A percentile compares a stretch with the other conserved stretches of the same genome.
These are phyloP conservation scores for Drosophila micromelanica DNA, from an alignment of 1,140 invertebrate genomes.

Conservation along the genomic window DNA sequence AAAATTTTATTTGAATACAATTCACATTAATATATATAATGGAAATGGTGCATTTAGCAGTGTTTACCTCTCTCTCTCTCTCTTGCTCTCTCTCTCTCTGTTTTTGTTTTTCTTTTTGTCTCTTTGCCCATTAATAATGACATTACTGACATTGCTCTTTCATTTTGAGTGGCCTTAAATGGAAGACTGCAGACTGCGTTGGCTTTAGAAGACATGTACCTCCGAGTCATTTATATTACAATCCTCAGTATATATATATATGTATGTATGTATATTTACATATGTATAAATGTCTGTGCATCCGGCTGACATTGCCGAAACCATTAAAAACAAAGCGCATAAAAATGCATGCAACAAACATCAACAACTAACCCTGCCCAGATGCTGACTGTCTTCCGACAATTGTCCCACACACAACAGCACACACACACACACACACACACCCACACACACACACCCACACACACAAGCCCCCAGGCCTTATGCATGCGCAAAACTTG, in stretches of 20 bases:
- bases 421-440: slow-evolving; percentile 8
- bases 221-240: slow-evolving; percentile 16
- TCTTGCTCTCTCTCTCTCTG: too few relatives aligned
- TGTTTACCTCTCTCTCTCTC: background rate
- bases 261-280: background rate
- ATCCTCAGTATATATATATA: background rate
- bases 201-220: slow-evolving; percentile 1
- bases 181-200: background rate
- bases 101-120: slow-evolving; percentile 1
- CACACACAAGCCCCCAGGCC: slow-evolving; percentile 33
- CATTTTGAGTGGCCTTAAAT: slow-evolving; percentile 8
- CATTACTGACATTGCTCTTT: slow-evolving; percentile 21
- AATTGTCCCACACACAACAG: slow-evolving; percentile 35
- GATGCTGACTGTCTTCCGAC: slow-evolving; percentile 51
- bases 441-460: slow-evolving; percentile 12
- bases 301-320: slow-evolving; percentile 46
- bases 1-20: slow-evolving; percentile 12
- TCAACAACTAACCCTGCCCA: slow-evolving; percentile 35
- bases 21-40: slow-evolving; percentile 11
- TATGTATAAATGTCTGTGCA: slow-evolving; percentile 3
- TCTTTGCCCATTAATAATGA: slow-evolving; percentile 20
- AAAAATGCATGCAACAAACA: slow-evolving; percentile 42
- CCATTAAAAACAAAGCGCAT: slow-evolving; percentile 63
- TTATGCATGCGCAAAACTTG: slow-evolving; percentile 49
- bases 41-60: background rate